Evolutionary conservation across 2,113 vertebrate species (phyloP).

Genomic region (Psammodynastes pulverulentus): DNA sequence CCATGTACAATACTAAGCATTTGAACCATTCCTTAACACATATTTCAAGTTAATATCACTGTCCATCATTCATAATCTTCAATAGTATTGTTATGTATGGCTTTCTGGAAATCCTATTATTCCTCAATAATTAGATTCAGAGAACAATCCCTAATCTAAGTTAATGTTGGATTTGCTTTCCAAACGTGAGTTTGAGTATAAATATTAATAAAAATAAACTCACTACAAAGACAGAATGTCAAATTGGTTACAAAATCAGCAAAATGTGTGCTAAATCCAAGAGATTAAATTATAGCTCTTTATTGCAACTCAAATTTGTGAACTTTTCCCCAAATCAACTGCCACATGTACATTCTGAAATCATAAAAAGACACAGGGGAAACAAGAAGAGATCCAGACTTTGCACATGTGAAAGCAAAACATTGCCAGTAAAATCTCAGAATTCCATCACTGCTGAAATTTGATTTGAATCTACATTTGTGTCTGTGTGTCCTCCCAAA

Average conservation of each 20-base stretch:
- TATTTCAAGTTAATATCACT: background rate
- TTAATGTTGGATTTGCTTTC: background rate
- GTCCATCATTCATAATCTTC: background rate
- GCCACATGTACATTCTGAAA: constrained; percentile 32
- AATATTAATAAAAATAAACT: background rate
- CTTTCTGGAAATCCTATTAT: background rate
- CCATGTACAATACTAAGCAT: background rate
- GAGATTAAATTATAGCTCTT: background rate
- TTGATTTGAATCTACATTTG: background rate
- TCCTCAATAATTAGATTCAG: background rate
- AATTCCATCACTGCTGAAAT: constrained; percentile 5
- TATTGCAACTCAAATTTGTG: constrained; percentile 20
- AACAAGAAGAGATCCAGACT: background rate
- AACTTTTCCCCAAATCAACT: constrained; percentile 30
- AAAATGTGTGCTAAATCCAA: background rate
- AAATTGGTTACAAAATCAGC: background rate
- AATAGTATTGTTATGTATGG: background rate
- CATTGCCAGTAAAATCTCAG: background rate
- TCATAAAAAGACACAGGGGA: constrained; percentile 22
- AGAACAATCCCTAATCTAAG: background rate
- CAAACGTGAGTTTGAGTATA: background rate
- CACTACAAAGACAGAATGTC: background rate
- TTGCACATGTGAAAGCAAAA: background rate
- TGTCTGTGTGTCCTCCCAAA: constrained; percentile 14
- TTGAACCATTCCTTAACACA: background rate